phyloP scores from a whole-genome alignment of 2,888 invertebrate species.

The Chrysolina americana region DNA sequence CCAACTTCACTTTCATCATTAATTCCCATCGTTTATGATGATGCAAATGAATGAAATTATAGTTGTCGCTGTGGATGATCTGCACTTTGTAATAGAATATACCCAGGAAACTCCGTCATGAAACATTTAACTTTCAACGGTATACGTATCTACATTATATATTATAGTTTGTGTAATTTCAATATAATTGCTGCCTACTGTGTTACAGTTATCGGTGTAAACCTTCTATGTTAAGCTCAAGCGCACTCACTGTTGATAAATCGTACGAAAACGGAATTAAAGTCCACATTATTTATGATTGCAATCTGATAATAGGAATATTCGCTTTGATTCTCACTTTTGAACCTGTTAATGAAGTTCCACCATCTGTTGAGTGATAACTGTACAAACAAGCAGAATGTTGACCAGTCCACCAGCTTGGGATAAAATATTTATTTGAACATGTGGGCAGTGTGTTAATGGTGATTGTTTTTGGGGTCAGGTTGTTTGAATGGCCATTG shows the following conservation, averaged over 20 bases:
- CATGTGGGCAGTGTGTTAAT: conserved; percentile 12
- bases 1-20: conserved; percentile 7
- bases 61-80: not conserved
- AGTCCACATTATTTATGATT: conserved; percentile 5
- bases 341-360: conserved; percentile 11
- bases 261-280: conserved; percentile 16
- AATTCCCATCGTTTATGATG: not conserved
- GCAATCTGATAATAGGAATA: conserved; percentile 15
- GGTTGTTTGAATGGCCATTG: not conserved
- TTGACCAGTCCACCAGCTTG: not conserved
- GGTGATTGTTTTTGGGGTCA: not conserved
- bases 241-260: conserved; percentile 34
- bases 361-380: conserved; percentile 20
- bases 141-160: conserved; percentile 5
- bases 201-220: conserved; percentile 40
- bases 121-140: conserved; percentile 17
- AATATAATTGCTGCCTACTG: conserved; percentile 38
- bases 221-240: conserved; percentile 31
- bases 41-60: not conserved
- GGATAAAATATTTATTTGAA: not conserved
- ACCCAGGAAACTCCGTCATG: not conserved
- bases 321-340: conserved; percentile 21
- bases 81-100: not conserved
- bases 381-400: conserved; percentile 6
- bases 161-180: conserved; percentile 30